Evolutionary conservation across 1,140 invertebrate genomes (phyloP), one percentile per base, ranked within the genome.

Genomic region (Drosophila gunungcola): DNA sequence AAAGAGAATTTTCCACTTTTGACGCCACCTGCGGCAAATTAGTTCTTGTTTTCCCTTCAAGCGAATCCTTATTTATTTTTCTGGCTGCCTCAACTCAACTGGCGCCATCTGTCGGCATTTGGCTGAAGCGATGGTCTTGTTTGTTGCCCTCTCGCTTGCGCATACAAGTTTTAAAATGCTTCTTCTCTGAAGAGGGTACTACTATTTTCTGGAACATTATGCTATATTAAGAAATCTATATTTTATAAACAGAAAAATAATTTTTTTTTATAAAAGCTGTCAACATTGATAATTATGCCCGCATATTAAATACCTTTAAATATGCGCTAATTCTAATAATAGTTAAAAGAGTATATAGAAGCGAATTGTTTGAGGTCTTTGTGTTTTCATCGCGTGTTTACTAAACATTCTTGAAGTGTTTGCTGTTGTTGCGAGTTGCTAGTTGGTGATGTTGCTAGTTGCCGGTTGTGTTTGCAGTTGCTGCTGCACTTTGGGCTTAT

Each of bases 301-400:
- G 29, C 29, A 32, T 32, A 7, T 32, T 1, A 32, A 32, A 32
- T 32, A 6, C 1, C 29, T 32, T 32, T 32, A 3, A 32, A 32
- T 32, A 6, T 2, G 29, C 7, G 5, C 29, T 7, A 32, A 32
- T 32, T 32, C 5, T 6, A 32, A 4, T 6, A 29, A n/a, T 13
- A 49, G 9, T 4, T n/a, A 2, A 4, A 27, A 43, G 45, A 13
- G 36, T 36, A 48, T 36, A 7, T 6, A 21, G 2, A 10, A 13
- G 0, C 11, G 32, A 5, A 16, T 49, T 42, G 13, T 52, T 29
- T 12, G 11, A 21, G 21, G 43, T 32, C n/a, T 25, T 36, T 55
- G 2, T 68, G 73, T 73, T 76, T 64, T 58, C 63, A 68, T 80
- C 64, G 78, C 78, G 77, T 80, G 72, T 64, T 78, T n/a, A 58